Base-by-base conservation (phyloP, 2,113 vertebrate species). In the Girardinichthys multiradiatus region DNA sequence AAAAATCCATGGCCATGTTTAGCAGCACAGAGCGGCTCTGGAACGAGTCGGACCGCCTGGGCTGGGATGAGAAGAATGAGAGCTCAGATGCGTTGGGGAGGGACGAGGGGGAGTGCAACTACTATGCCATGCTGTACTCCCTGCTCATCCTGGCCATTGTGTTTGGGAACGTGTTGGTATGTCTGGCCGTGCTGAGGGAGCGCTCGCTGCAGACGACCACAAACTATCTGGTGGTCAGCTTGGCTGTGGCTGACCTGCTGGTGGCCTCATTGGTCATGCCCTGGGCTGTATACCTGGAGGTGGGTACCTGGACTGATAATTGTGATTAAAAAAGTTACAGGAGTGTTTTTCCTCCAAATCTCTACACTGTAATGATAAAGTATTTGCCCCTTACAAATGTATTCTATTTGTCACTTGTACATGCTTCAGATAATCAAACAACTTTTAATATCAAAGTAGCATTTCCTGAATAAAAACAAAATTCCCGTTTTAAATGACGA, bases 271-370 rank as follows among this genome's bases (percentile, higher is more conserved):
- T 98, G 89, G 97, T 98, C 88, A 98, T 99, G 96, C 97, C 97
- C 1, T 98, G 97, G 96, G 94, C 94, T n/a, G 96, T 99, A 14
- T 98, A 98, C 85, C 91, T 98, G 83, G 97, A 99, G 95, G 97
- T 97, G 85, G 96, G 95, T 67, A 57, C 77, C 60, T 69, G 15
- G 11, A 1, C 45, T 30, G 26, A 24, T n/a, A 39, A 21, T 37
- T n/a, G 5, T 31, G 28, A 4, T 29, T 21, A 64, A 17, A 4
- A 45, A 45, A 45, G 4, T 17, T 45, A 45, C 42, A 4, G 39
- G 14, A 19, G 42, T 45, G 5, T 45, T 45, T 33, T 6, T 39
- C 13, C 37, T 39, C 10, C 37, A 39, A 21, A n/a, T 54, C 24
- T 2, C 48, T 54, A 2, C 1, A 54, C 7, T 24, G 9, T 5